These are phyloP conservation scores for Holothuria leucospilota DNA, from an alignment of 53 echinoderm and acorn worm genomes.

Conservation along the genomic window DNA sequence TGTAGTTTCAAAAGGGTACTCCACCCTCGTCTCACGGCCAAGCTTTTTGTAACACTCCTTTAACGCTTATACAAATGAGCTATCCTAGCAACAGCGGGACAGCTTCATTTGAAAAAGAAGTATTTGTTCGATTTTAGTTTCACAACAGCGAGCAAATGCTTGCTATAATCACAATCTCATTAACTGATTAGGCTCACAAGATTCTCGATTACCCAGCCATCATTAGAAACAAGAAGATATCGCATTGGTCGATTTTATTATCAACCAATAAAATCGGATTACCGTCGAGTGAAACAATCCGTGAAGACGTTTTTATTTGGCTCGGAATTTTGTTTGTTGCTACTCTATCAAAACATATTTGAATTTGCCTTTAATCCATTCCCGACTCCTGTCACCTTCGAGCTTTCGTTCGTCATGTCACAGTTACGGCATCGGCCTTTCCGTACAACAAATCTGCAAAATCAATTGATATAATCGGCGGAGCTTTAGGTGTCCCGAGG, in stretches of 20 bases:
- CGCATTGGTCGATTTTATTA: not conserved
- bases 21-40: too few relatives aligned
- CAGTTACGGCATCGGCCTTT: not conserved
- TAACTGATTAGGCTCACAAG: slow-evolving; percentile 21
- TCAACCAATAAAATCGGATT: slow-evolving; percentile 23
- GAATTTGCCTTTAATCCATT: slow-evolving; percentile 38
- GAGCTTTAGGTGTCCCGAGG: slow-evolving; percentile 48
- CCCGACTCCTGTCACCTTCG: not conserved
- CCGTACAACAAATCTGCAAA: slow-evolving; percentile 16
- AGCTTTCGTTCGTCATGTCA: not conserved
- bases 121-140: not conserved
- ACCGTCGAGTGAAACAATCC: slow-evolving; percentile 17
- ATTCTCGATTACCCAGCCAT: too few relatives aligned
- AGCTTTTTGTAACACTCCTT: too few relatives aligned
- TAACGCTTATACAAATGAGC: too few relatives aligned
- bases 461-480: slow-evolving; percentile 40
- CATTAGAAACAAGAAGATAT: too few relatives aligned
- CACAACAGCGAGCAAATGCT: slow-evolving; percentile 2
- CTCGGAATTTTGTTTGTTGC: slow-evolving; percentile 31
- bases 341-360: slow-evolving; percentile 26
- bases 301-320: slow-evolving; percentile 17
- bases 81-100: too few relatives aligned
- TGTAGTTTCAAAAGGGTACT: too few relatives aligned
- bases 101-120: too few relatives aligned
- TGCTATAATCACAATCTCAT: slow-evolving; percentile 7